A percentile compares a stretch with the other conserved stretches of the same genome.
These are phyloP conservation scores for Caenorhabditis latens DNA, from an alignment of 1,140 invertebrate species.

Conservation along the genomic window DNA sequence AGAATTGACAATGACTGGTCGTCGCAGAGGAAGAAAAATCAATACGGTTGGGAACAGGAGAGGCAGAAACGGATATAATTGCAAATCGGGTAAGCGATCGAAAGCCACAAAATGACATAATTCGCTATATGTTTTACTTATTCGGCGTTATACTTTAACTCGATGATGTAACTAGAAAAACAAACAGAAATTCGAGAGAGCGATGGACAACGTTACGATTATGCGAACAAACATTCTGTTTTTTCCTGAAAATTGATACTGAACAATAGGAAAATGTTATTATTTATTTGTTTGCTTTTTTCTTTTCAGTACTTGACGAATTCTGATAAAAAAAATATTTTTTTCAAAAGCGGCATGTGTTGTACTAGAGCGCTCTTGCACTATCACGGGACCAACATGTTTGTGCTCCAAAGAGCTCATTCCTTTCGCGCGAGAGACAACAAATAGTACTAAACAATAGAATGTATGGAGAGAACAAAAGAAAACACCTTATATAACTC, in stretches of 20 bases:
- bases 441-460: neutral
- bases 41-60: constrained; percentile 36
- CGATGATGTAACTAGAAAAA: neutral
- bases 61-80: constrained; percentile 19
- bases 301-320: neutral
- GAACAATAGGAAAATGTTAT: too few species aligned
- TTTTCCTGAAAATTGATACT: too few species aligned
- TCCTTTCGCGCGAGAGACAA: neutral
- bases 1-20: constrained; percentile 16
- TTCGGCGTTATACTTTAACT: neutral
- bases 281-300: too few species aligned
- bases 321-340: neutral
- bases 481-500: neutral
- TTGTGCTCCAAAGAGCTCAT: neutral
- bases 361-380: neutral
- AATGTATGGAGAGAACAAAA: neutral
- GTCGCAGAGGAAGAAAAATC: neutral
- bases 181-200: neutral
- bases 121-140: neutral
- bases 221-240: too few species aligned
- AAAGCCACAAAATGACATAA: constrained; percentile 15
- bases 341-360: neutral
- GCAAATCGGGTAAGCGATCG: constrained; percentile 25
- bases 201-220: neutral
- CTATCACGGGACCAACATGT: neutral